Evolutionary conservation across 1,140 invertebrate genomes (phyloP), one percentile per base, ranked within the genome.

Genomic region (Neodiprion fabricii): DNA sequence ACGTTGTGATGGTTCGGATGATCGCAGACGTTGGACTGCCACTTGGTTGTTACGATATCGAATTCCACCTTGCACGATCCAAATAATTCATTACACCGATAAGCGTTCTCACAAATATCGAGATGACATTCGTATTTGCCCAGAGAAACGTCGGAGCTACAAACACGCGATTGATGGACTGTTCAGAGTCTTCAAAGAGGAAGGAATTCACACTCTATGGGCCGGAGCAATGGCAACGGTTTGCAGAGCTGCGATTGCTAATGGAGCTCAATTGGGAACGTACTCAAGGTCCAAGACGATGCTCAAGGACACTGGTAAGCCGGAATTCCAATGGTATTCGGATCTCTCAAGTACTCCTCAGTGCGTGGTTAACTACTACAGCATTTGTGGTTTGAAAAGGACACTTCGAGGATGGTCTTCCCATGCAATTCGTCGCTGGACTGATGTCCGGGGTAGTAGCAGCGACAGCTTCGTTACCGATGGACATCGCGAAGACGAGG

Each of bases 401-500:
- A 14, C 3, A 61, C 53, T 61, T 61, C 9, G 53, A 61, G 53
- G 53, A 61, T 14, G 53, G 95, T 73, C 93, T 99, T 78, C 85
- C 92, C 68, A 90, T 96, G 65, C 97, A 99, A 90, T 98, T 99
- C 88, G 91, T 89, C 69, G 94, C 96, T 66, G 96, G 96, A 75
- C 98, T 99, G 97, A 94, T 99, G 72, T 97, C 96, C 76, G 97
- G 97, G 1, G 89, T 99, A 0, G 91, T 98, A 47, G 99, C 97
- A 53, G 98, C 97, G 21, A 92, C 94, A 48, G 95, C 95, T 7
- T 98, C 97, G 3, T 97, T 99, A 95, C 98, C 98, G 2, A 94
- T 99, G 17, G 98, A 99, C 87, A 98, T 98, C 85, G 96, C 95
- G 61, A 99, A 99, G 89, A 99, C 97, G 11, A 94, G 95, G 93